Evolutionary conservation across 2,888 invertebrate genomes (phyloP).

Genomic region (Acholoe squamosa): DNA sequence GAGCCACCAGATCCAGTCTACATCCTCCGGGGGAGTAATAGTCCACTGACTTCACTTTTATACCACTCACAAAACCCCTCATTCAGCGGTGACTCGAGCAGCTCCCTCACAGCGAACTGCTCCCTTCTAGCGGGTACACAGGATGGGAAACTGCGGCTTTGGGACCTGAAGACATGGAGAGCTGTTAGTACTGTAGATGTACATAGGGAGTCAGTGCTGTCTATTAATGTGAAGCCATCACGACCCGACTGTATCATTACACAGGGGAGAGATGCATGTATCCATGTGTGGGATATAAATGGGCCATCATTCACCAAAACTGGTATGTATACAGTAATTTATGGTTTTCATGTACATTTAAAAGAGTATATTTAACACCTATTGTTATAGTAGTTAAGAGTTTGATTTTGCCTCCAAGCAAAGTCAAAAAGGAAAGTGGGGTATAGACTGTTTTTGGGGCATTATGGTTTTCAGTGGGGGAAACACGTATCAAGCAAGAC

Average conservation of each 20-base stretch:
- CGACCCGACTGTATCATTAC: neutral
- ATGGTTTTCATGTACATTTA: no score
- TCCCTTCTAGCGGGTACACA: slow-evolving; percentile 20
- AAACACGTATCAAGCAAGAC: no score
- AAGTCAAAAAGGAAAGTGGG: no score
- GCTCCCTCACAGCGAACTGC: neutral
- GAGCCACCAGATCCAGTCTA: slow-evolving; percentile 43
- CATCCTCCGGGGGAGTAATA: neutral
- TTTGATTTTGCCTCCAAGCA: no score
- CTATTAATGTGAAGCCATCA: neutral
- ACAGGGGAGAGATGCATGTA: slow-evolving; percentile 35
- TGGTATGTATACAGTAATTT: neutral
- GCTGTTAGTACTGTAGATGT: neutral
- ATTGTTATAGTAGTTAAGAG: no score
- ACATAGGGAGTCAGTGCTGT: neutral
- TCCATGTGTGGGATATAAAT: neutral
- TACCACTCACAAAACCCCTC: neutral
- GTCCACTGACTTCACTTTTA: neutral
- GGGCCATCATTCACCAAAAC: neutral
- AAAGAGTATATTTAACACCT: no score
- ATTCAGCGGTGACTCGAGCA: neutral
- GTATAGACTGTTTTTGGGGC: no score
- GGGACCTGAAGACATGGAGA: slow-evolving; percentile 16
- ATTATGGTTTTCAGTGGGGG: no score
- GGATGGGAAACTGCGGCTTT: neutral